Evolutionary conservation across 2,797 vertebrate genomes (phyloP).

Genomic region (Loriculus beryllinus): DNA sequence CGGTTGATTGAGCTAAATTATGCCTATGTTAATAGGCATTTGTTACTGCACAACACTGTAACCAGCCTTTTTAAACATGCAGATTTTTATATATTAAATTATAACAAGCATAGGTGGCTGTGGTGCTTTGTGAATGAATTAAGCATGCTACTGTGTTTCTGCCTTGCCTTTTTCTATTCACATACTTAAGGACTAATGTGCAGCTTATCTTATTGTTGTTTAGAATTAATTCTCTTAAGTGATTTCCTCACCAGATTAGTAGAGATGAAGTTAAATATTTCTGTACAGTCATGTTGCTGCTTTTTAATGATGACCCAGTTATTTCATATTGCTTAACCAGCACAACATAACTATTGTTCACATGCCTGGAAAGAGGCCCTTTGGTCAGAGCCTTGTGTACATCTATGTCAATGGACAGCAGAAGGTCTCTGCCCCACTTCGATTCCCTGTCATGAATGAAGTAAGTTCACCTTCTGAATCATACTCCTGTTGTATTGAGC

Average conservation of each 20-base stretch:
- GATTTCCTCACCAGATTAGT: not conserved
- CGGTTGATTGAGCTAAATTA: not conserved
- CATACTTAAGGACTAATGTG: not conserved
- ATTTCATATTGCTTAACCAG: constrained; percentile 73
- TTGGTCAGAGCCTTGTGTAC: constrained; percentile 93
- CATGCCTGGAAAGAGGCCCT: constrained; percentile 93
- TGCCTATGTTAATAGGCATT: not conserved
- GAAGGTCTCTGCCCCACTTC: constrained; percentile 90
- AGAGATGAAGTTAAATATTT: not conserved
- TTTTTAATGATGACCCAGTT: not conserved
- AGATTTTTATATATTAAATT: not conserved
- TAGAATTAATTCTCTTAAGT: not conserved
- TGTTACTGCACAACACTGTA: not conserved
- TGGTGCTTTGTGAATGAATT: not conserved
- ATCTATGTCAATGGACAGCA: constrained; percentile 96
- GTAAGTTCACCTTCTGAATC: constrained; percentile 73
- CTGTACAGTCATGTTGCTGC: not conserved
- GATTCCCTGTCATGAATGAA: constrained; percentile 94
- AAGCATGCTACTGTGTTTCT: not conserved
- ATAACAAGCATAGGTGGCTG: not conserved
- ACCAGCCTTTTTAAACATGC: not conserved
- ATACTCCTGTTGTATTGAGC: not conserved
- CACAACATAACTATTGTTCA: constrained; percentile 94
- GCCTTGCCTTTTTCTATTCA: not conserved
- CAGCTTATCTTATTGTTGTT: not conserved